Evolutionary conservation across 2,888 invertebrate species (phyloP), one percentile per base, ranked within the genome.

Genomic region (Anticlea derivata): DNA sequence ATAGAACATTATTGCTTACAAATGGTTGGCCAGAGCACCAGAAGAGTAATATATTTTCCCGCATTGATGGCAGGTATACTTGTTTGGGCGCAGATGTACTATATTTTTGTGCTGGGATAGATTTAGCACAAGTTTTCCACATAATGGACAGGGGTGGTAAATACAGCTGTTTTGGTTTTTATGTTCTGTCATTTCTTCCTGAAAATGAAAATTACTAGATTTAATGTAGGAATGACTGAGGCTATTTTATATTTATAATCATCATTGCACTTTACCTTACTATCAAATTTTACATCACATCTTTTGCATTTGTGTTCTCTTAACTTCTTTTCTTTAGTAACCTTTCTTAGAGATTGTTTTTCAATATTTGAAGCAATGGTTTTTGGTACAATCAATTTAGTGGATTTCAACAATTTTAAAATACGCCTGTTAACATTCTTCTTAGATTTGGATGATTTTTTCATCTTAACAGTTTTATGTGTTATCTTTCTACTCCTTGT

Each of bases 61-160:
- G 60, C 67, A 67, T 40, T 64, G 53, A 50, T 67, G 64, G 23
- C 67, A 67, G 4, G 65, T 67, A 40, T 60, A 64, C 24, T 60
- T 58, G 26, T 64, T 45, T 2, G 50, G 51, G 1, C 60, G 41
- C 2, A 56, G 34, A 50, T 66, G 66, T 3, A 65, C 61, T 35
- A 56, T 58, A 27, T 60, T 55, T 38, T 60, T 61, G 33, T 62
- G 62, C 30, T 44, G 56, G 1, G 54, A 39, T 7, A 67, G 47
- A 37, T 67, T 60, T 7, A 60, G 40, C 4, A 67, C 67, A 29
- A 65, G 55, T 48, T 67, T 67, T 7, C 64, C 64, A 47, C 67
- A 67, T 7, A 50, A 24, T 1, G 61, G 60, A 46, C 67, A 67
- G 3, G 67, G 55, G 11, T 56, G 61, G 33, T 60, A 58, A 5